These are phyloP conservation scores for Orbicella faveolata DNA, from an alignment of 64 coral and sea anemone genomes.

Conservation along the genomic window DNA sequence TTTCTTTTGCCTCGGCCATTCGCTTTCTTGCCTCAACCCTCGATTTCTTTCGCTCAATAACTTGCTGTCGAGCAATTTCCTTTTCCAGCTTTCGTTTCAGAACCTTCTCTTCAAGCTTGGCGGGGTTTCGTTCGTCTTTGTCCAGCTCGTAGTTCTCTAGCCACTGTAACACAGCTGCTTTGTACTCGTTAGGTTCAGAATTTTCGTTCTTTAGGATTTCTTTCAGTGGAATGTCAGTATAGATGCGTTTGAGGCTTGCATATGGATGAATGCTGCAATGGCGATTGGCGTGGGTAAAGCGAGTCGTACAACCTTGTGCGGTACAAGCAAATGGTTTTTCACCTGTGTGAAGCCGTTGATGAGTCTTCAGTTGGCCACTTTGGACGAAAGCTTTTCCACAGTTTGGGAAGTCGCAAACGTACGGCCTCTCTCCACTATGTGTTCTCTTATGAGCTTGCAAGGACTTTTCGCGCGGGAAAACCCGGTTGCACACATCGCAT, in stretches of 20 bases:
- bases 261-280: constrained; percentile 93
- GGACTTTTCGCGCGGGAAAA: constrained; percentile 99
- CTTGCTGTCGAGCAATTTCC: constrained; percentile 65
- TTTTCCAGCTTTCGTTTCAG: constrained; percentile 67
- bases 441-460: constrained; percentile 99
- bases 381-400: constrained; percentile 99
- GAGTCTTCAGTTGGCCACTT: constrained; percentile 97
- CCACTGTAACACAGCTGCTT: constrained; percentile 84
- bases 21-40: constrained; percentile 75
- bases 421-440: constrained; percentile 96
- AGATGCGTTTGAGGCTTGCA: constrained; percentile 74
- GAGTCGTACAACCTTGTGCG: constrained; percentile 76
- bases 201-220: constrained; percentile 89
- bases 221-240: constrained; percentile 86
- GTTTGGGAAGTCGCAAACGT: constrained; percentile 96
- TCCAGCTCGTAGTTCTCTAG: constrained; percentile 92
- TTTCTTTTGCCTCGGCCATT: constrained; percentile 88
- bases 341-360: constrained; percentile 90
- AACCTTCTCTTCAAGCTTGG: constrained; percentile 79
- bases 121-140: constrained; percentile 78
- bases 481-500: constrained; percentile 96
- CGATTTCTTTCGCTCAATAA: constrained; percentile 83
- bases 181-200: constrained; percentile 89
- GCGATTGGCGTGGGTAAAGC: constrained; percentile 96
- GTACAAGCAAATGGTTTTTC: constrained; percentile 96